Percentiles rank a stretch among this genome's conserved stretches.
Evolutionary conservation across 2,797 vertebrate genomes (phyloP).

Genomic region (Trachops cirrhosus): DNA sequence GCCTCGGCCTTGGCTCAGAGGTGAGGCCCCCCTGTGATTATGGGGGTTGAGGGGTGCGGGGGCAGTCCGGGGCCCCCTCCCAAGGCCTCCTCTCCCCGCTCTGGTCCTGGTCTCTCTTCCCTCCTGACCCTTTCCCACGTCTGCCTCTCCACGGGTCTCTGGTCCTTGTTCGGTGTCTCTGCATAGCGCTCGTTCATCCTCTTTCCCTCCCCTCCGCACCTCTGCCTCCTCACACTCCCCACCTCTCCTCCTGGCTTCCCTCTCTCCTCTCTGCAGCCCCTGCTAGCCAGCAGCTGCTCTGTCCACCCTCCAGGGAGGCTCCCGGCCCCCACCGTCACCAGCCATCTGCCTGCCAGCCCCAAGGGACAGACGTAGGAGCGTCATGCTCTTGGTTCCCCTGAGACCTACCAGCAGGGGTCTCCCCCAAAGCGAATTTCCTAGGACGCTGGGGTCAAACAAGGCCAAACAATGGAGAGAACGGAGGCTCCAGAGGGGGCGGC

Average conservation of each 20-base stretch:
- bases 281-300: not conserved
- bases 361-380: too few relatives aligned
- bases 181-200: not conserved
- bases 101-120: not conserved
- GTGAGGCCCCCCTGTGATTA: not conserved
- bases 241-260: not conserved
- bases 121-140: accelerated
- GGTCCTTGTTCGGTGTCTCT: not conserved
- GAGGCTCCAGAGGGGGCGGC: not conserved
- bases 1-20: not conserved
- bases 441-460: not conserved
- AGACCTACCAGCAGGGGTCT: not conserved
- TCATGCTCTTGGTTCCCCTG: not conserved
- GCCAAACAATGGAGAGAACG: not conserved
- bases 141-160: not conserved
- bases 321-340: not conserved
- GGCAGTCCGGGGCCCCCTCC: not conserved
- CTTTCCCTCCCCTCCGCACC: not conserved
- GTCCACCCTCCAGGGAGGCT: not conserved
- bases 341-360: not conserved
- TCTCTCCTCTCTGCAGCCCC: not conserved
- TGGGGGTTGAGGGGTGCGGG: not conserved
- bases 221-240: not conserved
- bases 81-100: not conserved
- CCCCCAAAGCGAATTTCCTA: not conserved